Evolutionary conservation across 1,140 invertebrate genomes (phyloP).

Genomic region (Aphidius ervi): DNA sequence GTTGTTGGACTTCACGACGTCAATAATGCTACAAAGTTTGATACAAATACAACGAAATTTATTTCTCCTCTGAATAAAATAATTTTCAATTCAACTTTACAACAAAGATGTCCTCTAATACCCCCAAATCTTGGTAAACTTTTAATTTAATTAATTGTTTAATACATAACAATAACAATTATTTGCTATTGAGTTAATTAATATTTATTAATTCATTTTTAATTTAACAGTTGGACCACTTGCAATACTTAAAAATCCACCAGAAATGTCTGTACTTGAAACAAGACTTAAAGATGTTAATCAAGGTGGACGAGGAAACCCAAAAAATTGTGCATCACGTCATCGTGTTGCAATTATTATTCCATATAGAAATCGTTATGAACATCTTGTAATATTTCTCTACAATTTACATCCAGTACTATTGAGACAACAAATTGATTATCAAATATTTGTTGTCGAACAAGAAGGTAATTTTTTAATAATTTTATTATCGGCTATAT

Average conservation of each 20-base stretch:
- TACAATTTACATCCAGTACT: conserved; percentile 89
- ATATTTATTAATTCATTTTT: conserved; percentile 8
- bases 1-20: conserved; percentile 25
- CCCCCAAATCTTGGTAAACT: conserved; percentile 52
- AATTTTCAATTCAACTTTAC: conserved; percentile 22
- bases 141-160: not conserved
- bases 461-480: conserved; percentile 61
- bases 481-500: not conserved
- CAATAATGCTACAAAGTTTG: conserved; percentile 31
- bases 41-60: conserved; percentile 24
- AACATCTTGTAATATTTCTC: conserved; percentile 79
- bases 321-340: conserved; percentile 68
- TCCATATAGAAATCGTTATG: conserved; percentile 79
- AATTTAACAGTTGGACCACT: conserved; percentile 47
- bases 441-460: conserved; percentile 93
- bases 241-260: conserved; percentile 43
- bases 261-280: conserved; percentile 45
- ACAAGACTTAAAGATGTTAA: conserved; percentile 53
- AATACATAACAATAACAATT: not conserved
- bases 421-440: conserved; percentile 85
- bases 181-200: not conserved
- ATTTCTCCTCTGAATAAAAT: conserved; percentile 13
- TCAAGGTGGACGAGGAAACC: conserved; percentile 73
- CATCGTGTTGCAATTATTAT: conserved; percentile 85
- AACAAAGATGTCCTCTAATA: conserved; percentile 42